A percentile compares a stretch with the other conserved stretches of the same genome.
phyloP scores from a whole-genome alignment of 2,113 vertebrate species.

The Cebus imitator region DNA sequence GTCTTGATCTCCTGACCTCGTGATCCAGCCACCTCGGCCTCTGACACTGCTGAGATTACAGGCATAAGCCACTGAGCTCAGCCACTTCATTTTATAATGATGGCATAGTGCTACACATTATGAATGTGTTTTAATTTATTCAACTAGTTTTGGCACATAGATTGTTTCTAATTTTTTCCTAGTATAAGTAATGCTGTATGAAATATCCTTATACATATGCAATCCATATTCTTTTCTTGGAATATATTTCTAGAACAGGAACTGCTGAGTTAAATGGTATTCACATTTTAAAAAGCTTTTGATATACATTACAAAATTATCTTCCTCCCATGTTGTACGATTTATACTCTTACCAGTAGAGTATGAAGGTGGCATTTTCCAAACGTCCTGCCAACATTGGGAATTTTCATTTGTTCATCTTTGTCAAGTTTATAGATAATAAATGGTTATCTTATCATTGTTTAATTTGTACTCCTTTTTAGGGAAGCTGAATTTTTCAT shows the following conservation, averaged over 20 bases:
- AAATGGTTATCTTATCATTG: neutral
- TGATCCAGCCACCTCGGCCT: neutral
- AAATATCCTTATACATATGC: neutral
- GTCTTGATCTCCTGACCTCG: neutral
- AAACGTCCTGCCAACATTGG: neutral
- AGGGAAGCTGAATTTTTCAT: neutral
- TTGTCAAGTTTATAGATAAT: neutral
- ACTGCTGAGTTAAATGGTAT: neutral
- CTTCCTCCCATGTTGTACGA: neutral
- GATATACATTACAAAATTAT: neutral
- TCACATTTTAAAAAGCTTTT: constrained; percentile 22
- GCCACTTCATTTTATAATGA: neutral
- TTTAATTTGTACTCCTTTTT: neutral
- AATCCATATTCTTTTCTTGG: neutral
- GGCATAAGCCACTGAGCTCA: too few species aligned
- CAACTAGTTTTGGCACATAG: neutral
- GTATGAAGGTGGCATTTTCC: neutral
- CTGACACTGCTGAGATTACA: neutral
- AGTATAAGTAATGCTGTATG: neutral
- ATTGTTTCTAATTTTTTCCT: neutral
- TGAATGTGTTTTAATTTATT: neutral
- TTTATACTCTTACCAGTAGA: neutral
- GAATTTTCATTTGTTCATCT: neutral
- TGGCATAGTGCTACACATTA: neutral
- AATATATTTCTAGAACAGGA: constrained; percentile 35